Conservation (phyloP, 30 jellyfish, hydroid and myxozoan species). For the Catostylus mosaicus region DNA sequence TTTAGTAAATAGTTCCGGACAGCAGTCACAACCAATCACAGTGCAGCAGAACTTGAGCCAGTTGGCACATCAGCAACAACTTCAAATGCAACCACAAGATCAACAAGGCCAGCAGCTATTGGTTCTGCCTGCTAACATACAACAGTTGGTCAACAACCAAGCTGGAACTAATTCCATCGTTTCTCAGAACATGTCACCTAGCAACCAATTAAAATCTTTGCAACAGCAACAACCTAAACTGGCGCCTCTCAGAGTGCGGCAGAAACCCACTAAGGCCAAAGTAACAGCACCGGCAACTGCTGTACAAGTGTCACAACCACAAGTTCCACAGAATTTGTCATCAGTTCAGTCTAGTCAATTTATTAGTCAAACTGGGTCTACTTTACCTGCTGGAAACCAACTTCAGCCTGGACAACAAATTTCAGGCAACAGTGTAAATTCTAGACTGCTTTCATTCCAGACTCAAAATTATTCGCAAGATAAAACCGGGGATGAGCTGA, state of each 20-base stretch:
- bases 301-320: conserved; percentile 24
- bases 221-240: conserved; percentile 26
- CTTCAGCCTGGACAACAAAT: conserved; percentile 12
- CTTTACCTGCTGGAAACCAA: conserved; percentile 10
- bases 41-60: conserved; percentile 26
- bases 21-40: conserved; percentile 42
- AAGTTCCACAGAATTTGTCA: conserved; percentile 2
- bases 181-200: conserved; percentile 16
- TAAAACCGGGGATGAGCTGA: conserved; percentile 17
- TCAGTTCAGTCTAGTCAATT: conserved; percentile 14
- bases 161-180: conserved; percentile 7
- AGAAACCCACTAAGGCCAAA: conserved; percentile 6
- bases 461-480: conserved; percentile 18
- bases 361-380: not conserved
- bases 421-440: not conserved
- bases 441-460: not conserved
- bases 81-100: conserved; percentile 6
- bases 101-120: conserved; percentile 52
- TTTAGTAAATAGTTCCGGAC: conserved; percentile 53
- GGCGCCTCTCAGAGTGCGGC: conserved; percentile 20
- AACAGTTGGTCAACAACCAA: conserved; percentile 21
- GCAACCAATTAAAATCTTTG: conserved; percentile 6
- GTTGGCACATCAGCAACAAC: conserved; percentile 28
- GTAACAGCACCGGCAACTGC: conserved; percentile 4
- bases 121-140: conserved; percentile 50